Base-by-base conservation (phyloP, 2,888 invertebrate species). In the Spicauda simplicius region DNA sequence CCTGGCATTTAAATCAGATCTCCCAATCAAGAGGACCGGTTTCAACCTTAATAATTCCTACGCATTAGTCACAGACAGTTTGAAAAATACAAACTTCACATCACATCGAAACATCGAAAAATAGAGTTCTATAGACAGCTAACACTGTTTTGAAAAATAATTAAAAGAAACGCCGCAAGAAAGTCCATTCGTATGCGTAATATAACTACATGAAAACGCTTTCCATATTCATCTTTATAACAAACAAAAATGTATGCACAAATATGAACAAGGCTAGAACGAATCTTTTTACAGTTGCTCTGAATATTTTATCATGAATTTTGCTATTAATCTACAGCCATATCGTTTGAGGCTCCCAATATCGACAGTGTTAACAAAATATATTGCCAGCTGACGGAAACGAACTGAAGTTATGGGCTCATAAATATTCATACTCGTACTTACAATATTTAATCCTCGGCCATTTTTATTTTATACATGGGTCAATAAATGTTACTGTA, bases 311-410 rank as follows among this genome's bases (percentile, higher is more conserved):
- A 45, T 6, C 45, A n/a, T 45, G 45, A n/a, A 50, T 50, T 18
- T 50, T 50, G 10, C 16, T n/a, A 18, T 18, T 50, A 50, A 50
- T 50, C 50, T 18, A 10, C 7, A n/a, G 53, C 53, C 4, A 25
- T 53, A 20, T 10, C 50, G 18, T 50, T 18, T 18, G 50, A 18
- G 50, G 18, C 50, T 16, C 1, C 55, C 56, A 56, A 41, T 57
- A 41, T 20, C 37, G 41, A 41, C 19, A 30, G 19, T 25, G 48
- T 48, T 25, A 59, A 48, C 59, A 16, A 56, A 59, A 59, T 59
- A 59, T 59, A 59, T 48, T 48, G 48, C 59, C 48, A 59, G 59
- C 48, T 59, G 59, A 48, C 59, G 48, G 59, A 59, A 59, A 59
- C 59, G 59, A 48, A 59, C 59, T 48, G 16, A 59, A 59, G 48